Evolutionary conservation across 2,113 vertebrate species (phyloP), one percentile per base, ranked within the genome.

Genomic region (Rhinolophus ferrumequinum): DNA sequence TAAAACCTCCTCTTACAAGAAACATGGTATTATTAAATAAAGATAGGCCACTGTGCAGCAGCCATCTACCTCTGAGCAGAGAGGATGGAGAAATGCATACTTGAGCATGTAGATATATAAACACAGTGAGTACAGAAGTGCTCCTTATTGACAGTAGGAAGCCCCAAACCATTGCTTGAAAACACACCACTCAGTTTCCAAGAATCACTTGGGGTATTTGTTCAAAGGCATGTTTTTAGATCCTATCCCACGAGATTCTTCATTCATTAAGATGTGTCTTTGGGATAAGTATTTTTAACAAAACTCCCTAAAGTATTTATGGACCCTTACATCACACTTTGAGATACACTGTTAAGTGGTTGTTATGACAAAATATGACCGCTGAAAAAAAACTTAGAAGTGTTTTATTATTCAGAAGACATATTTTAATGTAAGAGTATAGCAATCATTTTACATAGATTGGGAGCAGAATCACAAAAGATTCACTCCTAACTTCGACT

Each of bases 201-300:
- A 89, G 54, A 92, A 18, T 60, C 22, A 79, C 10, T 26, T 94
- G 6, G 69, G 64, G n/a, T 84, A 73, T 77, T n/a, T 90, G 22
- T 64, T 94, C 60, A 62, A 92, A 87, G 3, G 52, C 30, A 62
- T 24, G 70, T 77, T 92, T 96, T 13, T 87, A 90, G 12, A 47
- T 47, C 10, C 11, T 72, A 56, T 15, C 1, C 52, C 70, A 28
- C 24, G 75, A 81, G 9, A 92, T 82, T 94, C 33, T 89, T 75
- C 56, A 62, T 73, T 89, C 41, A 77, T 54, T 41, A 90, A 60
- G 38, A 11, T 44, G 2, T 47, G 3, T 77, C 38, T 93, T 87
- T 75, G 15, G 44, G 70, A 70, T 54, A 58, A 38, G 28, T 70
- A 94, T 60, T 92, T 89, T 95, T 69, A 94, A 85, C 18, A 94